A percentile compares a stretch with the other conserved stretches of the same genome.
Conservation (phyloP, 2,888 invertebrate genomes). For the Agrochola litura region DNA sequence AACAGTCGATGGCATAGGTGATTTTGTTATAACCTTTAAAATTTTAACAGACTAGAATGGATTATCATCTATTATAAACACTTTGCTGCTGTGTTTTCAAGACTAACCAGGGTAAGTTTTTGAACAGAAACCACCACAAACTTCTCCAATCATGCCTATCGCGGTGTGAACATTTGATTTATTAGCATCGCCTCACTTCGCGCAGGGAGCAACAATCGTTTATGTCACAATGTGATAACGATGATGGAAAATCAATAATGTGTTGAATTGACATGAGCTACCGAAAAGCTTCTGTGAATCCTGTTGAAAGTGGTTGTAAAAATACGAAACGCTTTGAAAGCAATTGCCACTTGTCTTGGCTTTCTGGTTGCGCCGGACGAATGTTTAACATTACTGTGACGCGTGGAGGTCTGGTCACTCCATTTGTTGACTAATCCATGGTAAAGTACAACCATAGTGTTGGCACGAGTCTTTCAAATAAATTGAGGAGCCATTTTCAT, state of each 20-base stretch:
- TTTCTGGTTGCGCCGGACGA: background rate
- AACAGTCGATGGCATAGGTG: background rate
- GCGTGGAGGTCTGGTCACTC: background rate
- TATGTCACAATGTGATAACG: too few species aligned
- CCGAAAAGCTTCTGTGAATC: too few species aligned
- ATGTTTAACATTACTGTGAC: background rate
- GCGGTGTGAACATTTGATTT: too few species aligned
- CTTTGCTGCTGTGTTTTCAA: background rate
- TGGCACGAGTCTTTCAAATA: slow-evolving; percentile 27
- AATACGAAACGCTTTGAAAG: too few species aligned
- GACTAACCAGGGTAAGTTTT: background rate
- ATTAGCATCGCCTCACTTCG: too few species aligned
- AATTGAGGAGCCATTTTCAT: slow-evolving; percentile 32
- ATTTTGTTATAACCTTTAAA: background rate
- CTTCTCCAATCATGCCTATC: too few species aligned
- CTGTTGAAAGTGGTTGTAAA: too few species aligned
- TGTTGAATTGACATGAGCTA: too few species aligned
- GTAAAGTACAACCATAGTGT: slow-evolving; percentile 11
- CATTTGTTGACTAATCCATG: slow-evolving; percentile 11
- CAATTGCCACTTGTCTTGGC: too few species aligned
- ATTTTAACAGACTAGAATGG: background rate
- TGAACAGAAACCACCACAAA: background rate
- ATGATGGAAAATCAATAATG: too few species aligned
- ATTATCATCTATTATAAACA: background rate
- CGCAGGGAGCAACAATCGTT: too few species aligned